Percentiles rank a stretch among this genome's conserved stretches.
Evolutionary conservation across 1,140 invertebrate genomes (phyloP).

Genomic region (Drosophila santomea): DNA sequence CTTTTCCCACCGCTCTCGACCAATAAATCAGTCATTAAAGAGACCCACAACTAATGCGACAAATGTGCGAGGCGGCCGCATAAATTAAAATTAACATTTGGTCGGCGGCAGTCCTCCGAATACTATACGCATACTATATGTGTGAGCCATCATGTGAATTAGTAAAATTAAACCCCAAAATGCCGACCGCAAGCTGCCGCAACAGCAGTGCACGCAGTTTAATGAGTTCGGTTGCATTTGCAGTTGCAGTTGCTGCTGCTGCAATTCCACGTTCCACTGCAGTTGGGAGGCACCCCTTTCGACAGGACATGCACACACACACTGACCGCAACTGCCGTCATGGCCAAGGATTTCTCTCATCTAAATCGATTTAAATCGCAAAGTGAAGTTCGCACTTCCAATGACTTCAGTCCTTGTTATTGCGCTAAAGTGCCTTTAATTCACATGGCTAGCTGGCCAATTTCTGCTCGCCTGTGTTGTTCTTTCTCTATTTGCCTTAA

Average conservation of each 20-base stretch:
- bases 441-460: slow-evolving; percentile 9
- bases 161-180: slow-evolving; percentile 79
- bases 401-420: slow-evolving; percentile 14
- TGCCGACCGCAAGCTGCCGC: slow-evolving; percentile 74
- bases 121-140: background rate
- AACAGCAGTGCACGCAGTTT: slow-evolving; percentile 67
- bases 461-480: slow-evolving; percentile 8
- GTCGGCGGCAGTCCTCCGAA: slow-evolving; percentile 1
- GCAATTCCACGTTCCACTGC: slow-evolving; percentile 11
- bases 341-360: slow-evolving; percentile 10
- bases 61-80: slow-evolving; percentile 74
- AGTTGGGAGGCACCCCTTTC: background rate
- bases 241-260: background rate
- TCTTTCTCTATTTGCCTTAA: background rate
- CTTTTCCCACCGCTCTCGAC: slow-evolving; percentile 39
- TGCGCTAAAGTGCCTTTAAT: slow-evolving; percentile 20
- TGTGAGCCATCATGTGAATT: slow-evolving; percentile 70
- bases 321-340: slow-evolving; percentile 33
- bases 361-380: slow-evolving; percentile 37
- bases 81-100: slow-evolving; percentile 82
- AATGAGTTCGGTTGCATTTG: slow-evolving; percentile 62
- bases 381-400: slow-evolving; percentile 23
- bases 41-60: slow-evolving; percentile 74
- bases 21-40: slow-evolving; percentile 82
- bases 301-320: background rate